phyloP scores from a whole-genome alignment of 2,888 invertebrate species.

The Leucophenga maculata region DNA sequence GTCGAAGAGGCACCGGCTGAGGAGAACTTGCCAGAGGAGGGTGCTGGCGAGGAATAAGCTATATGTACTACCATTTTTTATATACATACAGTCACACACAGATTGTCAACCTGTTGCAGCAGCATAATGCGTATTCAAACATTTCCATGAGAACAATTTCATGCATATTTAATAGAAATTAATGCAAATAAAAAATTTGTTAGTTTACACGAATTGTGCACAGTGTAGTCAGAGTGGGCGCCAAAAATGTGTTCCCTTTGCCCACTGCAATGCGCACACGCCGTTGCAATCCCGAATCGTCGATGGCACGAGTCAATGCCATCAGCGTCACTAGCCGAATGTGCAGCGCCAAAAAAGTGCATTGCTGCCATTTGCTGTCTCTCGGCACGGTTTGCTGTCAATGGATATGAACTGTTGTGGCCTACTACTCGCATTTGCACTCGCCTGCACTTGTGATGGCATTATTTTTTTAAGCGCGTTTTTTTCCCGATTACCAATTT shows the following conservation, averaged over 20 bases:
- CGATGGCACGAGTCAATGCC: slow-evolving; percentile 7
- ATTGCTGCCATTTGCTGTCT: not conserved
- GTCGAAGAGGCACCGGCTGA: slow-evolving; percentile 25
- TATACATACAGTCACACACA: too few relatives aligned
- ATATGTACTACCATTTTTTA: too few relatives aligned
- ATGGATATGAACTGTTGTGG: not conserved
- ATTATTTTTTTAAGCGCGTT: slow-evolving; percentile 9
- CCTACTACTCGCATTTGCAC: slow-evolving; percentile 19
- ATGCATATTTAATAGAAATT: slow-evolving; percentile 30
- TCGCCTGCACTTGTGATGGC: slow-evolving; percentile 14
- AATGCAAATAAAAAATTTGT: slow-evolving; percentile 15
- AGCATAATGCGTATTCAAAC: slow-evolving; percentile 22
- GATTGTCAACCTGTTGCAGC: not conserved
- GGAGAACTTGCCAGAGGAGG: slow-evolving; percentile 30
- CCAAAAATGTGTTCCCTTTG: slow-evolving; percentile 9
- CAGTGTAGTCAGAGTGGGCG: too few relatives aligned
- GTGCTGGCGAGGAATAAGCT: slow-evolving; percentile 14
- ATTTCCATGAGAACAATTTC: not conserved
- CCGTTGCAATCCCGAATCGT: too few relatives aligned
- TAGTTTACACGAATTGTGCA: not conserved
- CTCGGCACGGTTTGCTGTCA: not conserved
- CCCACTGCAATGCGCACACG: slow-evolving; percentile 39
- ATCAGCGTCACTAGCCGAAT: too few relatives aligned
- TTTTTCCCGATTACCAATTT: not conserved
- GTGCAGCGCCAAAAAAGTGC: slow-evolving; percentile 2